phyloP scores from a whole-genome alignment of 2,888 invertebrate species.

The Galerucella pusilla region DNA sequence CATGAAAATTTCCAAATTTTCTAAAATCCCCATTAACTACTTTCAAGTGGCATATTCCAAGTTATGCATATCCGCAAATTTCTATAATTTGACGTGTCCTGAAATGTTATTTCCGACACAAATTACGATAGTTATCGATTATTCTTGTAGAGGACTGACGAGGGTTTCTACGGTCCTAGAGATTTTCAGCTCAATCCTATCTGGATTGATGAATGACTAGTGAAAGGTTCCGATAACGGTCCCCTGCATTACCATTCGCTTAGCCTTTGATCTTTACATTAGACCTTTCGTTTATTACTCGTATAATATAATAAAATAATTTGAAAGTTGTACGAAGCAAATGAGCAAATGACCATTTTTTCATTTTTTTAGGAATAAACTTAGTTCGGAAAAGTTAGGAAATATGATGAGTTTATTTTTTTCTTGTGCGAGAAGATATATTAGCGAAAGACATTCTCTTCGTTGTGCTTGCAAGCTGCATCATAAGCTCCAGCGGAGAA shows the following conservation, averaged over 20 bases:
- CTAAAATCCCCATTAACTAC: too few species aligned
- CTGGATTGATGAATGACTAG: conserved; percentile 30
- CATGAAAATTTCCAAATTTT: too few species aligned
- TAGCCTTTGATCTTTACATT: conserved; percentile 11
- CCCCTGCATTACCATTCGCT: not conserved
- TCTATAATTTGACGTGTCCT: not conserved
- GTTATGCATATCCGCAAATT: not conserved
- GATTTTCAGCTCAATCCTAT: conserved; percentile 23
- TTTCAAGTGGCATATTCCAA: not conserved
- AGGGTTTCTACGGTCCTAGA: conserved; percentile 24
- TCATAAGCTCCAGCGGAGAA: too few species aligned
- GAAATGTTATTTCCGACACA: conserved; percentile 12
- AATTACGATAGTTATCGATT: conserved; percentile 23
- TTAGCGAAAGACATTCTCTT: too few species aligned
- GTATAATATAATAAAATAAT: not conserved
- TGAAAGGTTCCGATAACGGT: conserved; percentile 19
- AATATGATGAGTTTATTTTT: too few species aligned
- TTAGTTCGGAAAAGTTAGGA: too few species aligned
- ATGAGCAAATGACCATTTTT: too few species aligned
- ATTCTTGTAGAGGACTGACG: conserved; percentile 26
- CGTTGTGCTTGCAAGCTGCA: too few species aligned
- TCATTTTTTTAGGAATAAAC: too few species aligned
- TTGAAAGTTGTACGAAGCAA: too few species aligned
- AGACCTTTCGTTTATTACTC: not conserved
- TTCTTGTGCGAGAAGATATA: too few species aligned